Evolutionary conservation across 64 coral and sea anemone species (phyloP).

Genomic region (Acropora yongei): DNA sequence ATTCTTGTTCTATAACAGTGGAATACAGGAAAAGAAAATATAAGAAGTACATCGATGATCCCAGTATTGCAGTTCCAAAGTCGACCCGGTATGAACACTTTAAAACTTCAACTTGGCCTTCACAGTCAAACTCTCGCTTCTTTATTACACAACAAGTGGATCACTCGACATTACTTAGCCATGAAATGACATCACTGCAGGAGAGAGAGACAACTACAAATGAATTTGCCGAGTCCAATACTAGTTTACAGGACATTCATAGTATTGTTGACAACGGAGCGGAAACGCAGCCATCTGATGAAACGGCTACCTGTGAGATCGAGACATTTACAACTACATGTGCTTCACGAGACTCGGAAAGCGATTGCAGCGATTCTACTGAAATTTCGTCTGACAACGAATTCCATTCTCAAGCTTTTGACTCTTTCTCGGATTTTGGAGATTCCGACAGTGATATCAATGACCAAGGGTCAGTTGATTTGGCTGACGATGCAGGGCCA

Average conservation of each 20-base stretch:
- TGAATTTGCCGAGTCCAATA: neutral
- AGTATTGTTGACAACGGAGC: neutral
- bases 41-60: conserved; percentile 43
- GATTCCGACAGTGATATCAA: neutral
- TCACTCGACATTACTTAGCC: neutral
- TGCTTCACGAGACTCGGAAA: neutral
- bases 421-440: neutral
- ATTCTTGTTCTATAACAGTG: neutral
- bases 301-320: too few species aligned
- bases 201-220: neutral
- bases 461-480: neutral
- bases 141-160: too few species aligned
- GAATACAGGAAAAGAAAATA: conserved; percentile 15
- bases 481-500: neutral
- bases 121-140: too few species aligned
- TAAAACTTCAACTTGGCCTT: neutral
- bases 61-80: conserved; percentile 34
- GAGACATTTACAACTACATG: too few species aligned
- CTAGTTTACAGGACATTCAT: neutral
- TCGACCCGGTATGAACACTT: neutral
- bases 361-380: neutral
- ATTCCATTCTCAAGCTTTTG: neutral
- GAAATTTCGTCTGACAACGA: neutral
- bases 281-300: neutral
- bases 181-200: neutral